Evolutionary conservation across 2,888 invertebrate species (phyloP), one percentile per base, ranked within the genome.

Genomic region (Punctoribates punctum): DNA sequence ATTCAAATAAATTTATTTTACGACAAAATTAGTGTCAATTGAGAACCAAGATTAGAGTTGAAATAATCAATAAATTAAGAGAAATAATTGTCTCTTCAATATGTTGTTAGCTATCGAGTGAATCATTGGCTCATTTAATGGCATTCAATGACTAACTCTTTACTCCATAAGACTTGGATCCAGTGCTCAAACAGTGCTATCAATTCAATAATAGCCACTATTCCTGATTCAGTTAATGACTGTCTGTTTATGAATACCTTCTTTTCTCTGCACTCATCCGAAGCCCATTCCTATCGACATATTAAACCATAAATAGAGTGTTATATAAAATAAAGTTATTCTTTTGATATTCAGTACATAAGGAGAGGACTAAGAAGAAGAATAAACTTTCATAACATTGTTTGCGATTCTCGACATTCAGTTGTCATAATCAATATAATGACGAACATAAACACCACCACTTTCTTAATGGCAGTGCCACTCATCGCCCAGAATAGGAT

Each of bases 191-290:
- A 51, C 51, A 51, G 51, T 51, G 20, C 51, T 51, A 51, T 51
- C 51, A 51, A 51, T 51, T n/a, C 17, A 51, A 51, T 51, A 51
- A 51, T 51, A 51, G 51, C 20, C 51, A n/a, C 51, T 51, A 51
- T 51, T 51, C 51, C n/a, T 51, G 51, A 51, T 20, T 51, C 51
- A 51, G 51, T 51, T 51, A 51, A 51, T 51, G 51, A 51, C 51
- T 51, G n/a, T 51, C 51, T 51, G 51, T 51, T 51, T 51, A 51
- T 51, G 51, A 51, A 51, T 51, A 51, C 51, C 51, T 51, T 51
- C 51, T 51, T 51, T 51, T 51, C n/a, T 51, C 3, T 17, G 51
- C 51, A 51, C 51, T 51, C n/a, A 51, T 51, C n/a, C 51, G 51
- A 51, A n/a, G 4, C 17, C 51, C 17, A 17, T 51, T 51, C 20